Percentiles rank a stretch among this genome's conserved stretches.
phyloP scores from a whole-genome alignment of 1,140 invertebrate species.

The Solen grandis region DNA sequence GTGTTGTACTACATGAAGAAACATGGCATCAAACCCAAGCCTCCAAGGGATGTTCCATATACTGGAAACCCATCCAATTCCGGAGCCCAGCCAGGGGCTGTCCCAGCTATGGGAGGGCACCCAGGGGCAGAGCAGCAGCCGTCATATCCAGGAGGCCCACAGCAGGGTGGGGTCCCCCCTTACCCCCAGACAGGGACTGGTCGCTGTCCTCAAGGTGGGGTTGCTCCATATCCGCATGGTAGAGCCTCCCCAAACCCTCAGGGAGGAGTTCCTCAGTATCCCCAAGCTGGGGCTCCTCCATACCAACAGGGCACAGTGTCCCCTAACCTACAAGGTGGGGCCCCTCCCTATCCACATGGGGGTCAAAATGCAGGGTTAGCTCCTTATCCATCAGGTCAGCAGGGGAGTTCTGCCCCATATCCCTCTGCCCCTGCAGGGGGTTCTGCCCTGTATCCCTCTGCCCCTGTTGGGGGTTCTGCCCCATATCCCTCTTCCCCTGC shows the following conservation, averaged over 20 bases:
- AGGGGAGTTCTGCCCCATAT: too few relatives aligned
- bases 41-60: slow-evolving; percentile 10
- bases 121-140: too few relatives aligned
- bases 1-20: slow-evolving; percentile 85
- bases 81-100: neutral
- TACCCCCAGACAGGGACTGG: too few relatives aligned
- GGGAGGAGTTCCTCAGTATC: too few relatives aligned
- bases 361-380: too few relatives aligned
- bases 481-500: too few relatives aligned
- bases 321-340: neutral
- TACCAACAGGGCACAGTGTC: neutral
- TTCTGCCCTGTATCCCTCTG: too few relatives aligned
- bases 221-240: neutral
- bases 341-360: neutral
- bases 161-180: neutral
- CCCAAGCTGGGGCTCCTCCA: neutral
- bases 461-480: too few relatives aligned
- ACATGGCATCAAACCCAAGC: slow-evolving; percentile 81
- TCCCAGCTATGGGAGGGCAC: neutral
- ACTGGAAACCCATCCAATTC: neutral
- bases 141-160: neutral
- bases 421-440: too few relatives aligned
- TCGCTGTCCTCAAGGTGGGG: neutral
- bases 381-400: too few relatives aligned
- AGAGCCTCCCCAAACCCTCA: neutral